Evolutionary conservation across 2,797 vertebrate genomes (phyloP), one percentile per base, ranked within the genome.

Genomic region (Poeciliopsis paucimaculata): DNA sequence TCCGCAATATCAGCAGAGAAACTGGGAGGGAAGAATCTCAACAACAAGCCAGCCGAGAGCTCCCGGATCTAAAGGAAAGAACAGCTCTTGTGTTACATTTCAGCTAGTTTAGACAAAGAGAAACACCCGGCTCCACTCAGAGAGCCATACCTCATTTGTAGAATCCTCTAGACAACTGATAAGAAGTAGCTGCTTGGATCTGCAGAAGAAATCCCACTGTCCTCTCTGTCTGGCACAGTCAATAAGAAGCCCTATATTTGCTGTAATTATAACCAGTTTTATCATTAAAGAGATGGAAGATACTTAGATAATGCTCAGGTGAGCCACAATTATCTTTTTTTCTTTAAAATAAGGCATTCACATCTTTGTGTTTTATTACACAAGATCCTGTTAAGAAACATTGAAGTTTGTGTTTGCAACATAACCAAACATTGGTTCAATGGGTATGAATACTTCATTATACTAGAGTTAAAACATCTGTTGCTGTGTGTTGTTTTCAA

Each of bases 91-190:
- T n/a, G 15, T 23, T 73, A 28, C 77, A 72, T 23, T 3, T 74
- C 3, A 31, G 57, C 34, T 31, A 2, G 36, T 77, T 53, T 75
- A 3, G 77, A 46, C 2, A 9, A 4, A 7, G 72, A 72, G 20
- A 20, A 62, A 75, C 55, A 4, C 26, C 0, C 11, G 74, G 15
- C 64, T 41, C 36, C 39, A 34, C 36, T 9, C 68, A 28, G 13
- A 75, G 23, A 72, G 73, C 36, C 73, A 0, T 83, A 97, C 97
- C 96, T 98, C 97, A 0, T 97, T 97, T 26, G 97, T 98, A 74
- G 94, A 94, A 93, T 98, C 97, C 84, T 97, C 96, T 57, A 98
- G 93, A 90, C 96, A 97, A 91, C 96, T 95, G 90, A 98, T 92
- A 18, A 98, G 94, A 0, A 89, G 92, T 88, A 97, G 83, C 66